Conservation (phyloP, 1,140 invertebrate genomes). For the Sesamia nonagrioides region DNA sequence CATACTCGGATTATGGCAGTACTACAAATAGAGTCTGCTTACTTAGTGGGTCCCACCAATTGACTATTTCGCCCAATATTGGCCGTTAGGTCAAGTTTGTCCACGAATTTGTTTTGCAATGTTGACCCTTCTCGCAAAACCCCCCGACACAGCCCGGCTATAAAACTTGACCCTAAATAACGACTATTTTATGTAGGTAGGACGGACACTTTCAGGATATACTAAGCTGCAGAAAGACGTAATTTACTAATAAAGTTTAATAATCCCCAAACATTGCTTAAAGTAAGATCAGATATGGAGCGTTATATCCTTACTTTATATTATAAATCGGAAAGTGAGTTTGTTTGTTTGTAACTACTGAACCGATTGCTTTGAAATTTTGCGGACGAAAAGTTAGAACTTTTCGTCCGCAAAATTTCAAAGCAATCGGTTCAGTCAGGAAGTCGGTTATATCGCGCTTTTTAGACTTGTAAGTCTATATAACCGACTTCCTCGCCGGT, state of each 20-base stretch:
- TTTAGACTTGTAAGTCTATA: too few species aligned
- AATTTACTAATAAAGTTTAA: neutral
- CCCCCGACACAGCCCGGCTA: neutral
- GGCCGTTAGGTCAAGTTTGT: slow-evolving; percentile 26
- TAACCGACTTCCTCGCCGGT: too few species aligned
- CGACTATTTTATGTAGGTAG: slow-evolving; percentile 33
- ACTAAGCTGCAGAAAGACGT: too few species aligned
- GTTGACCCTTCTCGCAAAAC: slow-evolving; percentile 25
- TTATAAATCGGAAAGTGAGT: too few species aligned
- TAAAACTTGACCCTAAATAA: slow-evolving; percentile 40
- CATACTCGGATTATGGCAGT: neutral
- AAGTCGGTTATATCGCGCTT: too few species aligned
- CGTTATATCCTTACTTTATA: too few species aligned
- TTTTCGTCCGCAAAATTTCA: too few species aligned
- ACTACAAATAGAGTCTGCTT: neutral
- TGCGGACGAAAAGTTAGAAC: too few species aligned
- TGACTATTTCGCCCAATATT: slow-evolving; percentile 32
- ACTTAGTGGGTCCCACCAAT: slow-evolving; percentile 10
- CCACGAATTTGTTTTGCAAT: slow-evolving; percentile 28
- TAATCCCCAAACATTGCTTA: neutral
- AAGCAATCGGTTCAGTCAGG: too few species aligned
- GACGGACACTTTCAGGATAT: slow-evolving; percentile 17
- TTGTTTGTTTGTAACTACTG: too few species aligned
- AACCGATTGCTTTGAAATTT: too few species aligned
- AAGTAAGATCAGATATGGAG: slow-evolving; percentile 2